Evolutionary conservation across 2,113 vertebrate species (phyloP).

Genomic region (Amblyopsis rosae): DNA sequence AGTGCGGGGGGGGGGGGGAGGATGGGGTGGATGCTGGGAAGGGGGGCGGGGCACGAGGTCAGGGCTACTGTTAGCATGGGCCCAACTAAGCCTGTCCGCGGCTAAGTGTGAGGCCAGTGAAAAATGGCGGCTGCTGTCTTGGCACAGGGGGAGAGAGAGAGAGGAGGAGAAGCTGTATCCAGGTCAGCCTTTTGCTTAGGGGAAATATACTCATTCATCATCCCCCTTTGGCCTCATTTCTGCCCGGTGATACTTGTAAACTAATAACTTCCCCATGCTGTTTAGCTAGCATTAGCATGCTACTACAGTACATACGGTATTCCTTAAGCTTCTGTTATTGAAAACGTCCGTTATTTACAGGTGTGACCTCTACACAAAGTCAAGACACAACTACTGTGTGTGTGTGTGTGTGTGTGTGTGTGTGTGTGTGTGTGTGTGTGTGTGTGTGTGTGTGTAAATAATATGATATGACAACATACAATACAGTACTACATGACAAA

Average conservation of each 20-base stretch:
- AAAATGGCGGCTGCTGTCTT: conserved; percentile 91
- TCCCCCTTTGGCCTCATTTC: conserved; percentile 93
- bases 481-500: too few species aligned
- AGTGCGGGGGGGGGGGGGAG: conserved; percentile 71
- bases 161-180: conserved; percentile 77
- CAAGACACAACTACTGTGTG: too few species aligned
- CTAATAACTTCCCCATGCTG: conserved; percentile 85
- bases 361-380: not conserved
- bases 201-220: conserved; percentile 91
- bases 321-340: not conserved
- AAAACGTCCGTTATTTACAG: not conserved
- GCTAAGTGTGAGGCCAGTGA: conserved; percentile 90
- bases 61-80: conserved; percentile 71
- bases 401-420: too few species aligned
- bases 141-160: conserved; percentile 75
- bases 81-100: conserved; percentile 83
- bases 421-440: too few species aligned
- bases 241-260: conserved; percentile 85
- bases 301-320: conserved; percentile 41
- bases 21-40: conserved; percentile 42
- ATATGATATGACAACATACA: too few species aligned
- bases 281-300: conserved; percentile 81
- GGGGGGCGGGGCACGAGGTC: conserved; percentile 43
- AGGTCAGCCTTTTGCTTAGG: conserved; percentile 93
- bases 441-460: too few species aligned